These are phyloP conservation scores for Drosophila meridionalis DNA, from an alignment of 2,888 invertebrate genomes.

Conservation along the genomic window DNA sequence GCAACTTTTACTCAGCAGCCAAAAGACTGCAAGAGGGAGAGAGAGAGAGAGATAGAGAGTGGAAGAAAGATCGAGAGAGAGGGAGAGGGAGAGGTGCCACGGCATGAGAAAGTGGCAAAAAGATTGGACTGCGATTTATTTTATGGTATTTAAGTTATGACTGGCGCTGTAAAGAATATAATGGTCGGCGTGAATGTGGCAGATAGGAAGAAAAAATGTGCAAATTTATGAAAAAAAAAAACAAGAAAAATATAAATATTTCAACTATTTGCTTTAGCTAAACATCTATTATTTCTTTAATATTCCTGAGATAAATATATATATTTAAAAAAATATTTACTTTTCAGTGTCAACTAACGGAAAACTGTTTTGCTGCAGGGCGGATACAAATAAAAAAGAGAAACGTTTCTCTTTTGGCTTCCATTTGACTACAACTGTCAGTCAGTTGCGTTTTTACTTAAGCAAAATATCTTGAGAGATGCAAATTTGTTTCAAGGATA, in stretches of 20 bases:
- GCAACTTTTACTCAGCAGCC: constrained; percentile 11
- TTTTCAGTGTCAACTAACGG: constrained; percentile 6
- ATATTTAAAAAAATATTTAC: background rate
- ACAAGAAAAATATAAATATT: constrained; percentile 4
- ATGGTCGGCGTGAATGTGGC: constrained; percentile 19
- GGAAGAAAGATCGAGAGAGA: background rate
- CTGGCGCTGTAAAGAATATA: constrained; percentile 32
- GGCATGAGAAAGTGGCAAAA: constrained; percentile 11
- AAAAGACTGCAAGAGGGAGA: constrained; percentile 3
- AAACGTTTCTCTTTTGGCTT: constrained; percentile 33
- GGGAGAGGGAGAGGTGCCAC: background rate
- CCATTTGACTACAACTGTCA: constrained; percentile 61
- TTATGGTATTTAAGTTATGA: constrained; percentile 56
- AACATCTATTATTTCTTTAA: background rate
- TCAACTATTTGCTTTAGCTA: background rate
- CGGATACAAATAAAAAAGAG: background rate
- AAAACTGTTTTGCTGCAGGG: constrained; percentile 3
- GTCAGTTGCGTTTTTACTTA: constrained; percentile 52
- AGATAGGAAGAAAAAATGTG: background rate
- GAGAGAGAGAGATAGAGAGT: background rate
- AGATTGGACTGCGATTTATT: constrained; percentile 52
- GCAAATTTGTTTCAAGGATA: constrained; percentile 73
- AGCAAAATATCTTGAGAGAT: constrained; percentile 38
- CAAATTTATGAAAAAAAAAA: background rate
- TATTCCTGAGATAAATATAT: background rate